Percentiles rank a stretch among this genome's conserved stretches.
phyloP scores from a whole-genome alignment of 1,140 invertebrate species.

The Brachionus asplanchnoidis region DNA sequence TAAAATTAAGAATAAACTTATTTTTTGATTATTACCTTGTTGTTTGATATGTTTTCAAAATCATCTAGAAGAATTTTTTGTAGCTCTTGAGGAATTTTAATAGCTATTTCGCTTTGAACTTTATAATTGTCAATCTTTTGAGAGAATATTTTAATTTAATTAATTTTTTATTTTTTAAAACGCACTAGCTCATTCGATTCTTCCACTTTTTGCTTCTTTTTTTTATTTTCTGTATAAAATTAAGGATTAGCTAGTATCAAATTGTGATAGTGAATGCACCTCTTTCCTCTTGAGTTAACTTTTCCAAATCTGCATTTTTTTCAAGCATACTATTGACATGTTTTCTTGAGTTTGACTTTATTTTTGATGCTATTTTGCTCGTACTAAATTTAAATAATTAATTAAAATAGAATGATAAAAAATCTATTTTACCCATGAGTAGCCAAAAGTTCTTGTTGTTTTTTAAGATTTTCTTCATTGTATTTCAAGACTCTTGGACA shows the following conservation, averaged over 20 bases:
- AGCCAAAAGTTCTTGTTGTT: slow-evolving; percentile 37
- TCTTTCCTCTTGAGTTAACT: background rate
- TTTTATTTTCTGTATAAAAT: background rate
- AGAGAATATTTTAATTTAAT: background rate
- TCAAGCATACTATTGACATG: slow-evolving; percentile 2
- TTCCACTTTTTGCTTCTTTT: slow-evolving; percentile 26
- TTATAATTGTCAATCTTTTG: background rate
- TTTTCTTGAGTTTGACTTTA: slow-evolving; percentile 32
- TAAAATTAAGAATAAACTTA: background rate
- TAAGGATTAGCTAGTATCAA: background rate
- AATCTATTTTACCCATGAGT: slow-evolving; percentile 32
- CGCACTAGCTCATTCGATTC: background rate
- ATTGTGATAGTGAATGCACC: background rate
- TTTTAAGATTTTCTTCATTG: slow-evolving; percentile 40
- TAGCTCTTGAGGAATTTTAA: slow-evolving; percentile 17
- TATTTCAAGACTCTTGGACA: slow-evolving; percentile 34
- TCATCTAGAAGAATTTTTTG: slow-evolving; percentile 16
- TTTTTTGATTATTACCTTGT: background rate
- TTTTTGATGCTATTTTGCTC: slow-evolving; percentile 32
- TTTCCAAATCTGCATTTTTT: slow-evolving; percentile 26
- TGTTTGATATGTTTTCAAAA: background rate
- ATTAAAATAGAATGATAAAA: background rate
- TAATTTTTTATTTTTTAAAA: background rate
- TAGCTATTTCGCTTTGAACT: slow-evolving; percentile 10
- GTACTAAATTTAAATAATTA: background rate